Evolutionary conservation across 2,113 vertebrate genomes (phyloP).

Genomic region (Myiagra hebetior): DNA sequence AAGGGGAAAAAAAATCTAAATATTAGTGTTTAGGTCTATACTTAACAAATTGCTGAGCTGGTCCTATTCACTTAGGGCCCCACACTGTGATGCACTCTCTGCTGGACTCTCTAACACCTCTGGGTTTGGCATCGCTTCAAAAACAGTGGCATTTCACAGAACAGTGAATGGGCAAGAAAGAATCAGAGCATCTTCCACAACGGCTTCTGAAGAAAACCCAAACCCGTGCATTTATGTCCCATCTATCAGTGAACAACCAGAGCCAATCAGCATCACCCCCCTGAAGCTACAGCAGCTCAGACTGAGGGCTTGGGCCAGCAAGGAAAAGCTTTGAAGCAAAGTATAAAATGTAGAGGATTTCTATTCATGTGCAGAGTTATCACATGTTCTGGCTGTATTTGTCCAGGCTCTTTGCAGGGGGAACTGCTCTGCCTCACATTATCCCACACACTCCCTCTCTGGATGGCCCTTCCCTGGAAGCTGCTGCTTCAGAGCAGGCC

Average conservation of each 20-base stretch:
- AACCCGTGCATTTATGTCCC: neutral
- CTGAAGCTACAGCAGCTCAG: neutral
- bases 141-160: neutral
- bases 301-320: neutral
- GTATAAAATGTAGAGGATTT: neutral
- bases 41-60: neutral
- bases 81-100: neutral
- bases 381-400: neutral
- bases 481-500: neutral
- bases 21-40: neutral
- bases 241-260: neutral
- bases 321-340: neutral
- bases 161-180: neutral
- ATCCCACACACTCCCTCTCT: too few species aligned
- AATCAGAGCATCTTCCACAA: neutral
- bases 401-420: neutral
- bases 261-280: neutral
- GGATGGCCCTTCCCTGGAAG: neutral
- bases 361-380: fast-evolving
- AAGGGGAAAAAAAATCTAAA: neutral
- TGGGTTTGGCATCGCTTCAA: neutral
- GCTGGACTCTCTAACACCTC: neutral
- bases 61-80: neutral
- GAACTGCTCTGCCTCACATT: neutral
- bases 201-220: neutral